These are phyloP conservation scores for Glaucopsyche alexis DNA, from an alignment of 2,888 invertebrate genomes.

Conservation along the genomic window DNA sequence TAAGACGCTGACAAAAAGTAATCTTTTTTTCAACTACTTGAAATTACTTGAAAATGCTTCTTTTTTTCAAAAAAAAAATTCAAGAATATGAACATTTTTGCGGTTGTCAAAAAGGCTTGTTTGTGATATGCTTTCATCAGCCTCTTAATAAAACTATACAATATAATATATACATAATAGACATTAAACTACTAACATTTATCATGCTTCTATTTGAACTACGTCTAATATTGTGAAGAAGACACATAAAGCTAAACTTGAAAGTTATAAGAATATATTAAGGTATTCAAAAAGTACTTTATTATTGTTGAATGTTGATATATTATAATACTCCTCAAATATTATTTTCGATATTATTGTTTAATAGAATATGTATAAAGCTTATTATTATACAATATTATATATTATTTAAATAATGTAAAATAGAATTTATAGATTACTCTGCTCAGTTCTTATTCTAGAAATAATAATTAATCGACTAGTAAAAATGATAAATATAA, in stretches of 20 bases:
- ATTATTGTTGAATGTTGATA: constrained; percentile 2
- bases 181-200: constrained; percentile 14
- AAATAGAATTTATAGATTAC: background rate
- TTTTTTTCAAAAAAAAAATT: too few relatives aligned
- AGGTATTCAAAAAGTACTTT: constrained; percentile 6
- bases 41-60: too few relatives aligned
- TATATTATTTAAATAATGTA: background rate
- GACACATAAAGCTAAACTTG: constrained; percentile 2
- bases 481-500: too few relatives aligned
- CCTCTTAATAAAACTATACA: background rate
- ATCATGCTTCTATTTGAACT: constrained; percentile 6
- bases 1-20: constrained; percentile 15
- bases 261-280: background rate
- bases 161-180: constrained; percentile 2
- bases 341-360: background rate
- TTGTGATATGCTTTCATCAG: background rate
- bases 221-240: constrained; percentile 13
- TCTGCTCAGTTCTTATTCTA: too few relatives aligned
- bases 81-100: too few relatives aligned
- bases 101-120: background rate
- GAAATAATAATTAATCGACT: too few relatives aligned
- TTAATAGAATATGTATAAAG: too few relatives aligned
- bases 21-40: background rate
- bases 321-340: background rate
- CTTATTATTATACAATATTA: too few relatives aligned